phyloP scores from a whole-genome alignment of 2,888 invertebrate genomes.

The Odontothrips loti region DNA sequence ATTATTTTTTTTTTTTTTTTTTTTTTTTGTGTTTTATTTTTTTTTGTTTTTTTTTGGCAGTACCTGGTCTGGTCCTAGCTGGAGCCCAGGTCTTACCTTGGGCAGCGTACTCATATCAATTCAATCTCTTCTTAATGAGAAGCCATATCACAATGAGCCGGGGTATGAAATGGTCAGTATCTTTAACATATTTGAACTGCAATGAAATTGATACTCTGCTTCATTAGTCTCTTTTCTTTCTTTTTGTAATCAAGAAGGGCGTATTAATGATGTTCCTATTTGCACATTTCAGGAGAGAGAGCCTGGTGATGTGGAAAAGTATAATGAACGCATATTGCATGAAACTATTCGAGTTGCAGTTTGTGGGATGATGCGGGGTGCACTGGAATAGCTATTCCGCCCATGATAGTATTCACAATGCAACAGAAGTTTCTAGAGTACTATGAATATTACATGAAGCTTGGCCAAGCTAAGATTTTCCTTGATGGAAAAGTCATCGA shows the following conservation, averaged over 20 bases:
- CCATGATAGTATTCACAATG: slow-evolving; percentile 48
- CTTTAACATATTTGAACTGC: not conserved
- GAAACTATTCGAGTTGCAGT: slow-evolving; percentile 54
- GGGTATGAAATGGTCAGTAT: slow-evolving; percentile 54
- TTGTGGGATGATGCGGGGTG: slow-evolving; percentile 51
- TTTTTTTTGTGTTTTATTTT: not conserved
- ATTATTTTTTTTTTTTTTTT: not conserved
- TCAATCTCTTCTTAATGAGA: slow-evolving; percentile 56
- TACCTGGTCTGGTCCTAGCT: slow-evolving; percentile 54
- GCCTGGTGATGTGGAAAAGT: slow-evolving; percentile 47
- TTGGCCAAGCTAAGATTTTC: not conserved
- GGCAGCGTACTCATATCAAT: slow-evolving; percentile 53
- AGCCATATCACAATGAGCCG: slow-evolving; percentile 60
- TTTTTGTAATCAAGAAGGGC: no score
- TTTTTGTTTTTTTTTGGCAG: no score
- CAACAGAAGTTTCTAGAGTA: slow-evolving; percentile 52
- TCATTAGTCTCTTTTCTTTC: no score
- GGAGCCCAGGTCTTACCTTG: slow-evolving; percentile 54
- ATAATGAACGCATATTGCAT: slow-evolving; percentile 53
- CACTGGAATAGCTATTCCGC: slow-evolving; percentile 39
- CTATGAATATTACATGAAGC: slow-evolving; percentile 48
- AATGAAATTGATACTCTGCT: not conserved
- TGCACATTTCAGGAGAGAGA: not conserved
- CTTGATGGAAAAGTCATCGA: not conserved
- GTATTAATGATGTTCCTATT: not conserved